Evolutionary conservation across 1,140 invertebrate genomes (phyloP).

Genomic region (Oreohelix idahoensis): DNA sequence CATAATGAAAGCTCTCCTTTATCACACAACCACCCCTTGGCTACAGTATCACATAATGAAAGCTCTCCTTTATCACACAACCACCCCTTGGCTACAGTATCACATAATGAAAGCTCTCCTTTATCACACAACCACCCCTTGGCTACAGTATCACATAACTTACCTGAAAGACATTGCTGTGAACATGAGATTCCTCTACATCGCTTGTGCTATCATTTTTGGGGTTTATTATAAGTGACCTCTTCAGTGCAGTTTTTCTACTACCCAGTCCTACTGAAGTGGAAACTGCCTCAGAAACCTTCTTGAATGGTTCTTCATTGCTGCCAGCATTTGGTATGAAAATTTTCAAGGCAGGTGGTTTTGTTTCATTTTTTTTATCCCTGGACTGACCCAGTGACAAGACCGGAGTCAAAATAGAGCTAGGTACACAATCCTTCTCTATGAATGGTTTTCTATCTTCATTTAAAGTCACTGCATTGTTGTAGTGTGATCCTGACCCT

Average conservation of each 20-base stretch:
- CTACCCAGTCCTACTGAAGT: not conserved
- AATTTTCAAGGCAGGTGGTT: not conserved
- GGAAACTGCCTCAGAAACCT: not conserved
- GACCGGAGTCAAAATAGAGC: not conserved
- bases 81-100: too few species aligned
- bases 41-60: too few species aligned
- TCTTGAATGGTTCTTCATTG: not conserved
- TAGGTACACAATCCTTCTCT: not conserved
- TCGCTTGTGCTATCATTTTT: conserved; percentile 43
- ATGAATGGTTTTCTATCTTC: not conserved
- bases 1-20: too few species aligned
- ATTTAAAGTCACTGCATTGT: not conserved
- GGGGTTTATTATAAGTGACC: conserved; percentile 43
- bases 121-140: too few species aligned
- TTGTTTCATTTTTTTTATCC: not conserved
- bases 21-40: too few species aligned
- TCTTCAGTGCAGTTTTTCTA: not conserved
- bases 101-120: too few species aligned
- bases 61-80: too few species aligned
- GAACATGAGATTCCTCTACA: conserved; percentile 21
- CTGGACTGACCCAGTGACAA: not conserved
- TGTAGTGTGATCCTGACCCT: not conserved
- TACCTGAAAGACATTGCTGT: conserved; percentile 28
- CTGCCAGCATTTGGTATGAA: not conserved
- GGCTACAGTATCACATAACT: too few species aligned